These are phyloP conservation scores for Drosophila cognata DNA, from an alignment of 2,888 invertebrate genomes.

Conservation along the genomic window DNA sequence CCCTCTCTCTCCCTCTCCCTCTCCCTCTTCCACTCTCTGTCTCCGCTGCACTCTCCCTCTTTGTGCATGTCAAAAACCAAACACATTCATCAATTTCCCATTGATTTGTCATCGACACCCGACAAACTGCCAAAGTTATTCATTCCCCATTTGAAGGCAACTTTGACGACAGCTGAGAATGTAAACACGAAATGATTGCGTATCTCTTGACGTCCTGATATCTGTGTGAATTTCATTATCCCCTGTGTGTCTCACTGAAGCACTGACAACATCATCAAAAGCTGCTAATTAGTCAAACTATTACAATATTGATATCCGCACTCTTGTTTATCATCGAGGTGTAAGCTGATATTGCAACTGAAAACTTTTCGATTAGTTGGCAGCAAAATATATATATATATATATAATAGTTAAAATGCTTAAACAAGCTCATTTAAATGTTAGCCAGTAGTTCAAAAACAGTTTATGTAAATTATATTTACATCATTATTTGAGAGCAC, in stretches of 20 bases:
- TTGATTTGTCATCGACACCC: constrained; percentile 63
- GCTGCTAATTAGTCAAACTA: constrained; percentile 18
- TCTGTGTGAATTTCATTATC: background rate
- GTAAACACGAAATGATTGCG: constrained; percentile 4
- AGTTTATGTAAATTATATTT: background rate
- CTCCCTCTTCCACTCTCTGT: no score
- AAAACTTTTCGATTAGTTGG: constrained; percentile 17
- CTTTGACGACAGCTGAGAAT: constrained; percentile 2
- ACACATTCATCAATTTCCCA: constrained; percentile 61
- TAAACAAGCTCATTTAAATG: background rate
- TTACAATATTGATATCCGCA: constrained; percentile 5
- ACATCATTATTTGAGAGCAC: background rate
- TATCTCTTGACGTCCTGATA: background rate
- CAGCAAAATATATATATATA: background rate
- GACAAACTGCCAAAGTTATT: constrained; percentile 26
- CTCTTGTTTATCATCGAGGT: background rate
- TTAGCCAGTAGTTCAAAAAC: background rate
- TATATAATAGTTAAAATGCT: background rate
- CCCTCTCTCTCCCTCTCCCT: background rate
- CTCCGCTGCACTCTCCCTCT: background rate
- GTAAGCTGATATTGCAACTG: constrained; percentile 23
- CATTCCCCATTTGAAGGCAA: constrained; percentile 9
- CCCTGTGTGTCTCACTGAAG: background rate
- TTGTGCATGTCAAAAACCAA: constrained; percentile 10
- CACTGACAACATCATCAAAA: constrained; percentile 12